Evolutionary conservation across 2,888 invertebrate genomes (phyloP), one percentile per base, ranked within the genome.

Genomic region (Chrysolina americana): DNA sequence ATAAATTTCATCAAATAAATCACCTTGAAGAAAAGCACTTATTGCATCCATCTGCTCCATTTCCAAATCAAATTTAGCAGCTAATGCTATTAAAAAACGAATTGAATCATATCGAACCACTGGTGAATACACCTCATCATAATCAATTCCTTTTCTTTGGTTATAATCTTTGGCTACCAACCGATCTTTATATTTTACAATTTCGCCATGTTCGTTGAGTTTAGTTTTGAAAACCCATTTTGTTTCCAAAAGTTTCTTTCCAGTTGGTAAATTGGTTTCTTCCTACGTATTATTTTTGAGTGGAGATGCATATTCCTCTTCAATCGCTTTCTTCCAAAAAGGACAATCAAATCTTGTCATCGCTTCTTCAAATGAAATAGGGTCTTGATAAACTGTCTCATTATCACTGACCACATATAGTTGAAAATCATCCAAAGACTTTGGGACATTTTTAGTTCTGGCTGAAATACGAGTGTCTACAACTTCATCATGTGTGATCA

Each of bases 1-100:
- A 41, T 68, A 50, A 68, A 50, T 68, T 36, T 56, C 59, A 2
- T 59, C 19, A 59, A 23, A 21, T 13, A 59, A 28, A 17, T 59
- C 59, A 59, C 19, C 28, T 23, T 59, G 21, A 10, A 59, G 59
- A 59, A 59, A 59, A 23, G 23, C 59, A 59, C 59, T 59, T 21
- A 53, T 53, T n/a, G 59, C 19, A 13, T 59, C 59, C 59, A 59
- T 59, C 28, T 59, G 59, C 6, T 59, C 59, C 1, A 59, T 59
- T 15, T 59, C 28, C 21, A 59, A 28, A 59, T 59, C 28, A 23
- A 59, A 21, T 28, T 59, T 59, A 28, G 21, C 28, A 59, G 59
- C 59, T 23, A 59, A 5, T 44, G 59, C 59, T 23, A 59, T 19
- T 10, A 59, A 23, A 23, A 59, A 59, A 8, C 59, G 21, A 15